A percentile compares a stretch with the other conserved stretches of the same genome.
These are phyloP conservation scores for Brachyhypopomus gauderio DNA, from an alignment of 2,113 vertebrate genomes.

Conservation along the genomic window DNA sequence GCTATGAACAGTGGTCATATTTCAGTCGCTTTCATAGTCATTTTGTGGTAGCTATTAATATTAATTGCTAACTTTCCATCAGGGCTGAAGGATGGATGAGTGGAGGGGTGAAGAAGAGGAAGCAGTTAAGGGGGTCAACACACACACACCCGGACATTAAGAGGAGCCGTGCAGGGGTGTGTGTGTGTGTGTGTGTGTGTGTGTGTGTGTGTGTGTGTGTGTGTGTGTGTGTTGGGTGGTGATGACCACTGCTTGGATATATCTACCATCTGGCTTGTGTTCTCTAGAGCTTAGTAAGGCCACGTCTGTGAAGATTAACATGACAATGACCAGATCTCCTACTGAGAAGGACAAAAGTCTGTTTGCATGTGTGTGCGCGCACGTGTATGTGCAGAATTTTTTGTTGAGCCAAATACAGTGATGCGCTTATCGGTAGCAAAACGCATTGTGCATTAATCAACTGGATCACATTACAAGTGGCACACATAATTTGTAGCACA, in stretches of 20 bases:
- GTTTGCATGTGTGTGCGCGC: constrained; percentile 20
- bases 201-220: neutral
- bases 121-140: constrained; percentile 48
- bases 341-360: constrained; percentile 38
- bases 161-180: constrained; percentile 8
- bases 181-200: neutral
- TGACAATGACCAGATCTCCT: constrained; percentile 68
- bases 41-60: constrained; percentile 35
- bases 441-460: no score
- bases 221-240: neutral
- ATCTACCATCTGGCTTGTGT: constrained; percentile 51
- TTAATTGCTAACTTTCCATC: constrained; percentile 37
- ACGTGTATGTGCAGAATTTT: constrained; percentile 33
- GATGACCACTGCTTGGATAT: constrained; percentile 25
- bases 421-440: constrained; percentile 15
- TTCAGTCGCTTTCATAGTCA: neutral
- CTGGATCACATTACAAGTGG: no score
- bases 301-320: constrained; percentile 72
- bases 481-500: neutral
- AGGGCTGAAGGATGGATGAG: constrained; percentile 56
- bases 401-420: constrained; percentile 20
- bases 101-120: neutral
- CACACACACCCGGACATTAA: constrained; percentile 35
- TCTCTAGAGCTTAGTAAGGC: constrained; percentile 55
- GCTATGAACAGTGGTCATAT: constrained; percentile 1